Evolutionary conservation across 2,888 invertebrate species (phyloP).

Genomic region (Cephus runcator): DNA sequence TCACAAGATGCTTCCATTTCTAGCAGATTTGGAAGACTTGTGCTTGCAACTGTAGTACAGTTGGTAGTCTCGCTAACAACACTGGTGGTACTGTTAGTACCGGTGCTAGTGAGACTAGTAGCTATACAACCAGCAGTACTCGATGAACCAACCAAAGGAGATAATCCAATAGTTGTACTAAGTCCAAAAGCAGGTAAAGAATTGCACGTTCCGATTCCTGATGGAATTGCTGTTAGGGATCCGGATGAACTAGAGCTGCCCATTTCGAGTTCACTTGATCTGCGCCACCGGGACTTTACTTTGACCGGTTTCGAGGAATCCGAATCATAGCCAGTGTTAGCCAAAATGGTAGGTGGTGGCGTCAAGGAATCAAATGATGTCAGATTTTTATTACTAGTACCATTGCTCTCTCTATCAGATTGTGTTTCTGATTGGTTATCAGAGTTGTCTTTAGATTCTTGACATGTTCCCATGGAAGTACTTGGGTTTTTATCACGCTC

Average conservation of each 20-base stretch:
- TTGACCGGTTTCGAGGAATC: conserved; percentile 75
- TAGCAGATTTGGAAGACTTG: background rate
- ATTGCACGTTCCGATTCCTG: background rate
- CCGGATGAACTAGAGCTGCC: conserved; percentile 44
- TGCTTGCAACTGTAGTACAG: background rate
- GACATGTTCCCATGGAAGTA: conserved; percentile 26
- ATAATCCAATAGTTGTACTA: background rate
- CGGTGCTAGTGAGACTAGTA: background rate
- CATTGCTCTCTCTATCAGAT: conserved; percentile 54
- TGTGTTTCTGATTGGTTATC: conserved; percentile 55
- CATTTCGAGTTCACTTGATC: conserved; percentile 81
- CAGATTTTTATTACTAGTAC: conserved; percentile 35
- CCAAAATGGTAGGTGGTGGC: conserved; percentile 39
- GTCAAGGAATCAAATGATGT: conserved; percentile 44
- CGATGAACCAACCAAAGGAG: background rate
- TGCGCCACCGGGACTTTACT: conserved; percentile 82
- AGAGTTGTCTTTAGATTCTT: conserved; percentile 45
- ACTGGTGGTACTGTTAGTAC: background rate
- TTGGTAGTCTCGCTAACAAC: background rate
- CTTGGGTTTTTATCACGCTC: conserved; percentile 48
- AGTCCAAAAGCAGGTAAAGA: background rate
- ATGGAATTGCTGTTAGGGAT: background rate
- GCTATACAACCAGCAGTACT: background rate
- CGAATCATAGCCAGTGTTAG: conserved; percentile 54
- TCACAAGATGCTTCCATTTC: background rate